Percentiles rank a stretch among this genome's conserved stretches.
phyloP scores from a whole-genome alignment of 2,797 vertebrate species.

The Lagodon rhomboides region DNA sequence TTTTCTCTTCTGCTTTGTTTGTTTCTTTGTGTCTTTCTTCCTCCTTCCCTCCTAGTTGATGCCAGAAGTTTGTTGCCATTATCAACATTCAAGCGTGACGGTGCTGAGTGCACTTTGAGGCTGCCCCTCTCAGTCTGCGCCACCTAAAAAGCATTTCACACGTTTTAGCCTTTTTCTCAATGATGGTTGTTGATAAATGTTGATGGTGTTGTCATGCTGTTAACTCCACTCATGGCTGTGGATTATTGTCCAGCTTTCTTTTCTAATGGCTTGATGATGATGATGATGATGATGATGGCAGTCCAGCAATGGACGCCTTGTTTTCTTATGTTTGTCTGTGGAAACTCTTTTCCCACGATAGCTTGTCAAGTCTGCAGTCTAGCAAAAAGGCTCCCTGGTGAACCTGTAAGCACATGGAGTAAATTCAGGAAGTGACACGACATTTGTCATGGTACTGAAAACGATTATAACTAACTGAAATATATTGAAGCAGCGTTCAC shows the following conservation, averaged over 20 bases:
- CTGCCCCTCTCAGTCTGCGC: conserved; percentile 33
- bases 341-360: conserved; percentile 1
- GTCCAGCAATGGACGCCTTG: conserved; percentile 37
- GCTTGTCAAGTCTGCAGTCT: conserved; percentile 9
- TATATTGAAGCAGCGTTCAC: not conserved
- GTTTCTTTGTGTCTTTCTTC: conserved; percentile 12
- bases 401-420: not conserved
- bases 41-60: conserved; percentile 5
- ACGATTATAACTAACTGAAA: not conserved
- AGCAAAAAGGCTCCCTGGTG: not conserved
- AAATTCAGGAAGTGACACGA: not conserved
- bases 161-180: conserved; percentile 62
- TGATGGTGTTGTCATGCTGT: conserved; percentile 50
- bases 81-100: conserved; percentile 30
- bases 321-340: conserved; percentile 28
- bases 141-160: conserved; percentile 50
- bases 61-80: conserved; percentile 29
- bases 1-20: conserved; percentile 16
- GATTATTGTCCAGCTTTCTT: conserved; percentile 46
- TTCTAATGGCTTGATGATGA: conserved; percentile 46
- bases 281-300: conserved; percentile 30
- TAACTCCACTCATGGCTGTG: conserved; percentile 26
- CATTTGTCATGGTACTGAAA: not conserved
- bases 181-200: conserved; percentile 63
- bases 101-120: conserved; percentile 53